Evolutionary conservation across 2,888 invertebrate species (phyloP), one percentile per base, ranked within the genome.

Genomic region (Drosophila picticornis): DNA sequence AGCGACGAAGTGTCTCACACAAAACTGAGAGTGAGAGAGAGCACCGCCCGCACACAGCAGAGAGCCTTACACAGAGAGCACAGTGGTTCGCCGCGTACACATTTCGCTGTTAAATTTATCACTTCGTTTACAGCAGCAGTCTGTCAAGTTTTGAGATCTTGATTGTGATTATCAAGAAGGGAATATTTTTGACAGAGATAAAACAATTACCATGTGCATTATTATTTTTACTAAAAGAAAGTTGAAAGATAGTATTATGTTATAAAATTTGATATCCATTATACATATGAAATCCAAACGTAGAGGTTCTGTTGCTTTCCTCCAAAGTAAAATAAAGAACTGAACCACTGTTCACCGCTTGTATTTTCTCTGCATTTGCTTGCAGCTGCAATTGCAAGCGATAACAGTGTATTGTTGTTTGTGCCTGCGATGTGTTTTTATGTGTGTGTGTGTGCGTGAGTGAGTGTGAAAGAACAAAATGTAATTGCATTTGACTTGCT

Each of bases 381-480:
- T 80, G 72, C 78, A 80, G 81, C 72, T 79, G 79, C 81, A 79
- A 71, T 65, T 80, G 71, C 55, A 64, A 48, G 50, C 78, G 71
- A 78, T 78, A 78, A 72, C 76, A 65, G 68, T 56, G 64, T 40
- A 40, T 68, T 63, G 40, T 66, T 67, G 68, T 58, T 50, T 63
- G 56, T 52, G 72, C 61, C n/a, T 50, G 52, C 10, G 13, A 13
- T 52, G 31, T 34, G 13, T 52, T 52, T 27, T 53, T 31, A 4
- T 43, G 58, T 25, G 11, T 46, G 55, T 48, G 32, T 58, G 25
- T n/a, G 9, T 40, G 59, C 25, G 34, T 55, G 31, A 34, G 19
- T 38, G 50, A 56, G 65, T 74, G 65, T 79, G 34, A 64, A 79
- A 75, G 36, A 75, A 76, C 73, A 69, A 71, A 72, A 56, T 50